These are phyloP conservation scores for Frankliniella fusca DNA, from an alignment of 2,888 invertebrate species.

Conservation along the genomic window DNA sequence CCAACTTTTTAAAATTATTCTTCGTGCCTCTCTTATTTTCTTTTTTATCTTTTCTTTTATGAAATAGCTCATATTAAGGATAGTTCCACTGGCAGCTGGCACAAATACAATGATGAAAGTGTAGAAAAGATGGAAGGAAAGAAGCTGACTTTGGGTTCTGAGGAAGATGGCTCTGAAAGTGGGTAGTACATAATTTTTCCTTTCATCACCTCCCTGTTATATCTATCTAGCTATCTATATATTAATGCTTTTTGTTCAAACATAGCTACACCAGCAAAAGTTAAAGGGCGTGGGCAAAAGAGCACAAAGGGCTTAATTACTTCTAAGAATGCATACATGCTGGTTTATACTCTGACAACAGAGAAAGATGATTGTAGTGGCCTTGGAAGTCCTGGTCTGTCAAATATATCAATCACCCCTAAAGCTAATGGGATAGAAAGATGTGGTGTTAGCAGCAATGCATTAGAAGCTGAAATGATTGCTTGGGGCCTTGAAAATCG, in stretches of 20 bases:
- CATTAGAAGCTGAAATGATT: not conserved
- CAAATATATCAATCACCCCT: not conserved
- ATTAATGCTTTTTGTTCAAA: constrained; percentile 26
- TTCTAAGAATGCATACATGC: constrained; percentile 60
- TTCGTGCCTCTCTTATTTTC: not conserved
- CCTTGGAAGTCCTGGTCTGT: not conserved
- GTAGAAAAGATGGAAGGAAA: constrained; percentile 48
- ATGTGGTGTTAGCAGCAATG: not conserved
- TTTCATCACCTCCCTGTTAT: not conserved
- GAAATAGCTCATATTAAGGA: constrained; percentile 43
- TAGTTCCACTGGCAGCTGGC: constrained; percentile 54
- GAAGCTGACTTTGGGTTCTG: constrained; percentile 43
- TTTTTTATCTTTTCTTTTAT: constrained; percentile 2
- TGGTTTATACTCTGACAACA: constrained; percentile 51
- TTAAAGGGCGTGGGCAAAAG: constrained; percentile 35
- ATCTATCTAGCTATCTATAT: too few relatives aligned
- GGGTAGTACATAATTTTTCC: constrained; percentile 30
- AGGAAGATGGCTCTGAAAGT: constrained; percentile 43
- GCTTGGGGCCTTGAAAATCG: constrained; percentile 40
- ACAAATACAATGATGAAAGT: constrained; percentile 61
- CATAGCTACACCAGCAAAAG: not conserved
- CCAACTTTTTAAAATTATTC: not conserved
- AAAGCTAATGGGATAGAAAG: not conserved
- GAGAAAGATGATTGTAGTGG: constrained; percentile 20
- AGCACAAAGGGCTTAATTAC: constrained; percentile 50